Base-by-base conservation (phyloP, 2,888 invertebrate species). In the Aphidius colemani region DNA sequence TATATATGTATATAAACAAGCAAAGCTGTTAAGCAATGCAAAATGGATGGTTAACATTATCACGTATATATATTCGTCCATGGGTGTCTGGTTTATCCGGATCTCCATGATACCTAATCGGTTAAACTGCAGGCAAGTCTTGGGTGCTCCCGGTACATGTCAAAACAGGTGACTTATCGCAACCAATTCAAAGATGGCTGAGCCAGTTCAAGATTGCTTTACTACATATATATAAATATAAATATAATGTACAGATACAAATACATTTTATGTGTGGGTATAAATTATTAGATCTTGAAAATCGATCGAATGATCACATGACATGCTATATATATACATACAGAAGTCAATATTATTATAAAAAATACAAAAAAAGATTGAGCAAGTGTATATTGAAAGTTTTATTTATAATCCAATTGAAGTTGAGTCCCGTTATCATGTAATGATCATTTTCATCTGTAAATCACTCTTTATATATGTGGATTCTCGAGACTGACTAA, bases 151-250 rank as follows among this genome's bases (percentile, higher is more conserved):
- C 61, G 46, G 43, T 53, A 48, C 48, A 55, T 44, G 13, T 10
- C 40, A 11, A 40, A 7, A 13, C 77, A 77, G 77, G 77, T 79
- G 79, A 80, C 75, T 78, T 79, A 78, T 80, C 75, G 76, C 74
- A 69, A 30, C 72, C 74, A 70, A 77, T 76, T 76, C 74, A 71
- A 74, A 74, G 57, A 75, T 72, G 73, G 72, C 71, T 66, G 66
- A 66, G 60, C 59, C 41, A n/a, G 41, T 18, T 18, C 44, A 51
- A 40, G 51, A 53, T 30, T 30, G 5, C 30, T 30, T 30, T 30
- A 30, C 30, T 30, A 30, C 5, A 30, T 30, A 30, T 30, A 3
- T 30, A 30, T 30, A 30, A 2, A 30, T 30, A 30, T 30, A 30
- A 30, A 30, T 5, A 30, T 18, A 18, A 18, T 18, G 2, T 18